phyloP scores from a whole-genome alignment of 2,797 vertebrate species.

The Poeciliopsis presidionis region DNA sequence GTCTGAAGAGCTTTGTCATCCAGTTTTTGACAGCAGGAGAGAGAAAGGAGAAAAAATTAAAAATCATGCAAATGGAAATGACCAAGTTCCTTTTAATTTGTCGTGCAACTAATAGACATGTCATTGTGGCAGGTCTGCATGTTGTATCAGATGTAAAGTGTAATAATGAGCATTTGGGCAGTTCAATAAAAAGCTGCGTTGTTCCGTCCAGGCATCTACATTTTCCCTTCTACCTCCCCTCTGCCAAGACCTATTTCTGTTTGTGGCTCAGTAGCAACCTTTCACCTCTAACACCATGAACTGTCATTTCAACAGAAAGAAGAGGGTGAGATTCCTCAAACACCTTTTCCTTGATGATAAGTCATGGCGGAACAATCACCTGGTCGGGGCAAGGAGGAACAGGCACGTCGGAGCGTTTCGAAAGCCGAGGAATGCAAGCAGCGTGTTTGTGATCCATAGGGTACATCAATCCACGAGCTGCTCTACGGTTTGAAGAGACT shows the following conservation, averaged over 20 bases:
- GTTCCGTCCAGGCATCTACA: background rate
- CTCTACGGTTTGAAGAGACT: constrained; percentile 12
- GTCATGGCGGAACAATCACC: constrained; percentile 38
- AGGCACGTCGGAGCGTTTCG: constrained; percentile 15
- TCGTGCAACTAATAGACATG: too few species aligned
- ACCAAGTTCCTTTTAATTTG: too few species aligned
- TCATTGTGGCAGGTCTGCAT: too few species aligned
- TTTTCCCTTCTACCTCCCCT: background rate
- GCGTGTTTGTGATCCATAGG: constrained; percentile 47
- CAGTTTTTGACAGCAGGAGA: too few species aligned
- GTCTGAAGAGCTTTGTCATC: too few species aligned
- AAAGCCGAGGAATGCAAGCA: constrained; percentile 55
- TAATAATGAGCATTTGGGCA: background rate
- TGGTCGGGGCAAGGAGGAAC: constrained; percentile 43
- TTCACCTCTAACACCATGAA: constrained; percentile 38
- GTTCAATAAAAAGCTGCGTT: background rate
- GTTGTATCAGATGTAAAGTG: background rate
- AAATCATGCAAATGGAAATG: too few species aligned
- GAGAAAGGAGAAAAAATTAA: too few species aligned
- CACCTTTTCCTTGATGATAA: constrained; percentile 57
- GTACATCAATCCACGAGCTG: constrained; percentile 35
- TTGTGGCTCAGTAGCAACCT: constrained; percentile 32
- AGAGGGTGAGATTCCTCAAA: constrained; percentile 62
- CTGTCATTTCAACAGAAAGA: constrained; percentile 46
- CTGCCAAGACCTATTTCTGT: constrained; percentile 42